A percentile compares a stretch with the other conserved stretches of the same genome.
Conservation (phyloP, 1,140 invertebrate species). For the Laupala kohalensis region DNA sequence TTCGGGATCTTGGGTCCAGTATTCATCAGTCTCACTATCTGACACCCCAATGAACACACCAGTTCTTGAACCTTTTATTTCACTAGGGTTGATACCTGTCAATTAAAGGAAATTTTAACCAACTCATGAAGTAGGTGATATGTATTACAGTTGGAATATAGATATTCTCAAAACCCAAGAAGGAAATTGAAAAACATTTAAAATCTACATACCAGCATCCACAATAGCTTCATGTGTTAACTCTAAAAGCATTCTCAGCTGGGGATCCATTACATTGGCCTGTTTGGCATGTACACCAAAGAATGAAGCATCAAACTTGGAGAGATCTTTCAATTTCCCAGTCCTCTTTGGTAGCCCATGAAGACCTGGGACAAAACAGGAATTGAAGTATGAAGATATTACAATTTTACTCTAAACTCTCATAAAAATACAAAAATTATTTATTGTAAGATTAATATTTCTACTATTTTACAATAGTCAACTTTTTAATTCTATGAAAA, state of each 20-base stretch:
- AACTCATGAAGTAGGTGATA: too few relatives aligned
- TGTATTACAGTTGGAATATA: too few relatives aligned
- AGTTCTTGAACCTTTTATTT: constrained; percentile 68
- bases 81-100: constrained; percentile 60
- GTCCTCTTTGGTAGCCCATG: constrained; percentile 70
- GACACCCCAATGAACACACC: constrained; percentile 86
- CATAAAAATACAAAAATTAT: too few relatives aligned
- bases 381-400: background rate
- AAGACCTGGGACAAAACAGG: constrained; percentile 30
- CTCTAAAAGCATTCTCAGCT: constrained; percentile 81
- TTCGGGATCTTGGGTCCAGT: constrained; percentile 58
- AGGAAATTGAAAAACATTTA: too few relatives aligned
- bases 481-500: background rate
- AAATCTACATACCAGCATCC: constrained; percentile 56
- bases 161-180: too few relatives aligned
- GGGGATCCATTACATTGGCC: constrained; percentile 90
- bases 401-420: background rate
- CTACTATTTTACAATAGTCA: too few relatives aligned
- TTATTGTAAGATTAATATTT: too few relatives aligned
- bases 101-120: background rate
- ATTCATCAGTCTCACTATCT: constrained; percentile 71
- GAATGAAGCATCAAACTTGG: constrained; percentile 81
- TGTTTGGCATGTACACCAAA: constrained; percentile 90
- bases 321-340: constrained; percentile 81
- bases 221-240: constrained; percentile 87